Evolutionary conservation across 2,888 invertebrate genomes (phyloP).

Genomic region (Dryocosmus kuriphilus): DNA sequence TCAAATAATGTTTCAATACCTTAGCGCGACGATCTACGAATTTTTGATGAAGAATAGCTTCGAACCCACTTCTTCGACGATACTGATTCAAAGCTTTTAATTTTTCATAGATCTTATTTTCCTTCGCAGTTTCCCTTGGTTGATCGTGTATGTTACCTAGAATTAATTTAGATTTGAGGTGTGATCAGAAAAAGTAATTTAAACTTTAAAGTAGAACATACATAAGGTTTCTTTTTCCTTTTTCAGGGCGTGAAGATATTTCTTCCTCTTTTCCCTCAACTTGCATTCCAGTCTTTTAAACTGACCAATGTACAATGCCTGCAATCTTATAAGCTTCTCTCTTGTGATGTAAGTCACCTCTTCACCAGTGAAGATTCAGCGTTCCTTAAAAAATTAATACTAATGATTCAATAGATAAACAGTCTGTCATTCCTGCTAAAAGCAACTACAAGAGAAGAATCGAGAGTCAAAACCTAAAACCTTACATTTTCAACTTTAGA

Average conservation of each 20-base stretch:
- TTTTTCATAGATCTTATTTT: constrained; percentile 87
- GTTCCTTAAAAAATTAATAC: constrained; percentile 82
- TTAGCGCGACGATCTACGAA: constrained; percentile 82
- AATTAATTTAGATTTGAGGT: constrained; percentile 6
- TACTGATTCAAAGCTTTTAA: constrained; percentile 90
- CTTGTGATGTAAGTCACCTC: constrained; percentile 89
- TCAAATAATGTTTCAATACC: constrained; percentile 67
- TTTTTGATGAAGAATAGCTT: constrained; percentile 89
- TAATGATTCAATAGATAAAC: constrained; percentile 68
- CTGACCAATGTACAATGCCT: constrained; percentile 90
- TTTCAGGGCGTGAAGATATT: constrained; percentile 86
- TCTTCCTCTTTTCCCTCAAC: constrained; percentile 85
- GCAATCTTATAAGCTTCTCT: constrained; percentile 86
- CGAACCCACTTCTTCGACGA: constrained; percentile 87
- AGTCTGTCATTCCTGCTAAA: constrained; percentile 61
- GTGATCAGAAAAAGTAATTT: constrained; percentile 8
- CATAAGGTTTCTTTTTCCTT: constrained; percentile 89
- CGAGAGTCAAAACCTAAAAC: constrained; percentile 11
- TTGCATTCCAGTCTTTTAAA: constrained; percentile 86
- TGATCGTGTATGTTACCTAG: constrained; percentile 89
- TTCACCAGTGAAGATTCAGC: constrained; percentile 93
- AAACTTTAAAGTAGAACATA: constrained; percentile 69
- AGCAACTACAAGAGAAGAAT: constrained; percentile 66
- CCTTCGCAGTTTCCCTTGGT: constrained; percentile 83
- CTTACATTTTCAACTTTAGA: constrained; percentile 43